Evolutionary conservation across 2,888 invertebrate species (phyloP), one percentile per base, ranked within the genome.

Genomic region (Camptogramma bilineatum): DNA sequence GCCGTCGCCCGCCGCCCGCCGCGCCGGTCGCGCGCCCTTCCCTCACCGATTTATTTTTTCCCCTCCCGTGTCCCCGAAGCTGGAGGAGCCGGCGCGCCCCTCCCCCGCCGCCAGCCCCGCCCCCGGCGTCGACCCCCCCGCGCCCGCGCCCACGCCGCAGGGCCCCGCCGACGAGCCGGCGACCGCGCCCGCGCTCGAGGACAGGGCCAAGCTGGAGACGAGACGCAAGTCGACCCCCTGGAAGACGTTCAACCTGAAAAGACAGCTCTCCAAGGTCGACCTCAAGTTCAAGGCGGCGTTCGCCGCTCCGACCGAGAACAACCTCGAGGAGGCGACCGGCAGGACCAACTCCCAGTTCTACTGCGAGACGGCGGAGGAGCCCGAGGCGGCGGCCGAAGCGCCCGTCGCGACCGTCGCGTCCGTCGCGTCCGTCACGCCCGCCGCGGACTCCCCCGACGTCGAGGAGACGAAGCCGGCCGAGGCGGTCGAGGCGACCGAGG

Each of bases 221-320:
- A 87, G 95, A 68, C 94, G 96, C 74, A 95, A 95, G 77, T 95
- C 96, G 34, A 94, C 95, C 71, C 87, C 94, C 63, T 96, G 97
- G 96, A 96, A 96, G 87, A 95, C 95, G 66, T 96, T 97, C 91
- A 96, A 95, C 85, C 93, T 97, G 66, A 97, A 97, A 87, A 95
- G 97, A 75, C 97, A 97, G 88, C 94, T 97, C 75, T 96, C 96
- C 69, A 96, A 95, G 88, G 97, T 97, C 73, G 96, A 96, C 83
- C 91, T 96, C 77, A 96, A 96, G 85, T 89, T 96, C 67, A 96
- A 96, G 83, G 95, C 95, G 77, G 95, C 95, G 52, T 95, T 95
- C 87, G 81, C 87, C 31, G 86, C 83, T 17, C 86, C 93, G 52
- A 82, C 90, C 69, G 93, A 94, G 58, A 93, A 88, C 75, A 84